Conservation (phyloP, 1,140 invertebrate genomes). For the Drosophila tropicalis region DNA sequence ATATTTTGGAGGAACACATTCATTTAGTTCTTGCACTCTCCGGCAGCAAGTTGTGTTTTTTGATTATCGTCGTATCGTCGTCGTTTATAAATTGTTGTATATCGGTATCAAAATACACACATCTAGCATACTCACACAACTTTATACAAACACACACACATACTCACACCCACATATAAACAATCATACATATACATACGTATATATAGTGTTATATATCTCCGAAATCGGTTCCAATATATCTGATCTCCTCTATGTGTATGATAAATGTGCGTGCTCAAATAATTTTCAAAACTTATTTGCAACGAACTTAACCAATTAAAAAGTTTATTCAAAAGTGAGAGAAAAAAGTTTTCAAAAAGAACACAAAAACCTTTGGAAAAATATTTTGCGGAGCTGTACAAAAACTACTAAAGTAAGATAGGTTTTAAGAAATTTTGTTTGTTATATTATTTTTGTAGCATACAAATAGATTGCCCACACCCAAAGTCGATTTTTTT, state of each 20-base stretch:
- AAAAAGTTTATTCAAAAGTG: conserved; percentile 32
- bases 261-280: conserved; percentile 53
- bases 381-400: conserved; percentile 53
- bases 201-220: conserved; percentile 43
- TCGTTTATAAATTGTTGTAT: conserved; percentile 81
- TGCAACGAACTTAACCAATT: conserved; percentile 47
- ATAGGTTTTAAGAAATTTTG: conserved; percentile 18
- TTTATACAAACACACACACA: conserved; percentile 38
- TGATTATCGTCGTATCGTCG: conserved; percentile 79
- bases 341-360: background rate
- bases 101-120: conserved; percentile 76
- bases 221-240: conserved; percentile 50
- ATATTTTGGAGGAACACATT: conserved; percentile 75
- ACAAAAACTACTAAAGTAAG: conserved; percentile 60
- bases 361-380: conserved; percentile 34
- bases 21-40: conserved; percentile 83
- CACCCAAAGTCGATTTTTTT: conserved; percentile 79
- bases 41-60: conserved; percentile 83
- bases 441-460: conserved; percentile 38
- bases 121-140: conserved; percentile 64
- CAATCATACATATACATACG: conserved; percentile 32
- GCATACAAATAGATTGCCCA: conserved; percentile 59
- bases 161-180: conserved; percentile 28
- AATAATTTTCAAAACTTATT: conserved; percentile 64
- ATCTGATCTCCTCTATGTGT: conserved; percentile 28